These are phyloP conservation scores for Sebastes aleutianus DNA, from an alignment of 2,797 vertebrate genomes.

Conservation along the genomic window DNA sequence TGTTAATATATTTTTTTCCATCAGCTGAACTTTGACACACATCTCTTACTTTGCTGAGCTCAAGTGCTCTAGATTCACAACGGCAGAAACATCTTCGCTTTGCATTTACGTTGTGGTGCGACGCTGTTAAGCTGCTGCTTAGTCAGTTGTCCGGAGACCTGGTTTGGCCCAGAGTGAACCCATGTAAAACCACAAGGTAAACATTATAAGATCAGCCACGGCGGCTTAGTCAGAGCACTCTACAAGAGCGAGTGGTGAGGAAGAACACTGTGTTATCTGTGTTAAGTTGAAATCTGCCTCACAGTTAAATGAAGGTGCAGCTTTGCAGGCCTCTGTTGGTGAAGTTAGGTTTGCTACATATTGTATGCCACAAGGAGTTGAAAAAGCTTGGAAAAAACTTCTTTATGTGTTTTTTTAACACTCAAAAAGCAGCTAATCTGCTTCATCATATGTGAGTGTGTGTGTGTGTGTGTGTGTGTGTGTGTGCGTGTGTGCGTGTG, in stretches of 20 bases:
- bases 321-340: neutral
- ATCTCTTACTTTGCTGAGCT: neutral
- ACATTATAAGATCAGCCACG: conserved; percentile 37
- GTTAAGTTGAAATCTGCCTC: conserved; percentile 12
- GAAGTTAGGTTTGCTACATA: neutral
- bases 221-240: conserved; percentile 39
- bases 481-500: neutral
- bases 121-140: conserved; percentile 26
- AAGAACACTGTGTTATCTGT: conserved; percentile 17
- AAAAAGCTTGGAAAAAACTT: neutral
- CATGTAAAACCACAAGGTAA: conserved; percentile 54
- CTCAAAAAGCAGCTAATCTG: neutral
- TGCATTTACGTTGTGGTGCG: conserved; percentile 14
- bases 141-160: conserved; percentile 40
- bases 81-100: neutral
- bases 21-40: neutral
- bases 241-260: conserved; percentile 9
- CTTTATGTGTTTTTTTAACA: neutral
- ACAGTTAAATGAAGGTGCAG: conserved; percentile 9
- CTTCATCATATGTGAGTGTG: neutral
- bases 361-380: neutral
- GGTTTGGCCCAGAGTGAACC: conserved; percentile 25
- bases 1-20: neutral
- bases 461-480: neutral
- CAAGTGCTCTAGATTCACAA: neutral